Evolutionary conservation across 1,140 invertebrate genomes (phyloP).

Genomic region (Diprion similis): DNA sequence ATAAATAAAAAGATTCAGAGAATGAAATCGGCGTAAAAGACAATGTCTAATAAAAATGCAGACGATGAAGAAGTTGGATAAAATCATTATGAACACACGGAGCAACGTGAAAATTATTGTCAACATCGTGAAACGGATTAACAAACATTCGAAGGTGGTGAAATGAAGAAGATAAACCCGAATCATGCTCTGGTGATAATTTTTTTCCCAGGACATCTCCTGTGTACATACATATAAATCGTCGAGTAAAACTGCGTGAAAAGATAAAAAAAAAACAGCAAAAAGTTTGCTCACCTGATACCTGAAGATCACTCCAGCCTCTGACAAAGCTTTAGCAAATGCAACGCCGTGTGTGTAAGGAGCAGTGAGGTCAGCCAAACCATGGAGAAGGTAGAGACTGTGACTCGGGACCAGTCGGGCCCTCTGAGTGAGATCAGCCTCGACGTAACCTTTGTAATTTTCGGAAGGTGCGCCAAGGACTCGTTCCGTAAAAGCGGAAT

Average conservation of each 20-base stretch:
- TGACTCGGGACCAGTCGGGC: slow-evolving; percentile 85
- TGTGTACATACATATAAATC: too few species aligned
- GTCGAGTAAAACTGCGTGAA: too few species aligned
- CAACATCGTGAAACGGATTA: too few species aligned
- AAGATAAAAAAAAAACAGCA: too few species aligned
- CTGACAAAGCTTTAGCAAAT: slow-evolving; percentile 84
- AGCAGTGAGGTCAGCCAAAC: slow-evolving; percentile 87
- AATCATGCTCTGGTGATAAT: too few species aligned
- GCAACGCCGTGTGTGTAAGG: slow-evolving; percentile 92
- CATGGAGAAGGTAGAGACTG: slow-evolving; percentile 89
- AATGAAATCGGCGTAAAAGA: not conserved
- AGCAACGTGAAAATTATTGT: too few species aligned
- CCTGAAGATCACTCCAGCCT: slow-evolving; percentile 86
- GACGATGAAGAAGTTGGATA: too few species aligned
- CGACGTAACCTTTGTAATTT: slow-evolving; percentile 92
- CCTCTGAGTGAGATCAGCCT: slow-evolving; percentile 86
- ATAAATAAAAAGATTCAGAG: slow-evolving; percentile 7
- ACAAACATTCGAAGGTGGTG: too few species aligned
- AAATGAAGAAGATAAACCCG: too few species aligned
- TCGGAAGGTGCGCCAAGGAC: slow-evolving; percentile 87
- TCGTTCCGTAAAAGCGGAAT: slow-evolving; percentile 94
- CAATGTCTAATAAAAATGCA: too few species aligned
- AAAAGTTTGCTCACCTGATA: slow-evolving; percentile 75
- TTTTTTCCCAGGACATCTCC: too few species aligned
- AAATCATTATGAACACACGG: too few species aligned